Base-by-base conservation (phyloP, 2,888 invertebrate species). In the Pyrgus malvae region DNA sequence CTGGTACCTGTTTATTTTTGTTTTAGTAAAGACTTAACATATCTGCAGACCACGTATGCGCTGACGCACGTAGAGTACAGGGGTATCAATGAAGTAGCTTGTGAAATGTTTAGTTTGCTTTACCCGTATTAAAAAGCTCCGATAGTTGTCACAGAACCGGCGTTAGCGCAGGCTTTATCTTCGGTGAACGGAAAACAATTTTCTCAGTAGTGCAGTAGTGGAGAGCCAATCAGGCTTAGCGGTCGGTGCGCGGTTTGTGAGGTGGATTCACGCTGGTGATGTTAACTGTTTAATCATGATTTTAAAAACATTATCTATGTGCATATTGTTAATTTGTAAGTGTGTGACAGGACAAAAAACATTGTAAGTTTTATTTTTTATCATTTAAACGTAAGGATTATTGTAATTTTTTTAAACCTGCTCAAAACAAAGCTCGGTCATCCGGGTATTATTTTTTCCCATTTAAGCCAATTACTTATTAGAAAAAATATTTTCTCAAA, bases 161-260 rank as follows among this genome's bases (percentile, higher is more conserved):
- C 77, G 78, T 71, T 62, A 62, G 76, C 76, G 78, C 81, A 83
- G 76, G 79, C 80, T 83, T 74, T 59, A 57, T 65, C 66, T 67
- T 63, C 61, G 54, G 59, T 67, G 58, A 33, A 54, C 64, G 66
- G 66, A 69, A 63, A 73, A 70, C 67, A 64, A 68, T 68, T 60
- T 74, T 69, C 63, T 66, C 60, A 67, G 68, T 51, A 69, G 68
- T 75, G 76, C 82, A 89, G 87, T 87, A 72, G 72, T 74, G 63
- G 76, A 72, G 74, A 71, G 76, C 67, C 77, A 66, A 76, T 76
- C 78, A 72, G 76, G 80, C 80, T 76, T 72, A 72, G 69, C 80
- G 76, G 80, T 80, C 87, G 78, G 72, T 60, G 74, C 68, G 73
- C 72, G 68, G 60, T 66, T 63, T 57, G 68, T 73, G 73, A 69